phyloP scores from a whole-genome alignment of 2,888 invertebrate genomes.

The Sepioteuthis lessoniana region DNA sequence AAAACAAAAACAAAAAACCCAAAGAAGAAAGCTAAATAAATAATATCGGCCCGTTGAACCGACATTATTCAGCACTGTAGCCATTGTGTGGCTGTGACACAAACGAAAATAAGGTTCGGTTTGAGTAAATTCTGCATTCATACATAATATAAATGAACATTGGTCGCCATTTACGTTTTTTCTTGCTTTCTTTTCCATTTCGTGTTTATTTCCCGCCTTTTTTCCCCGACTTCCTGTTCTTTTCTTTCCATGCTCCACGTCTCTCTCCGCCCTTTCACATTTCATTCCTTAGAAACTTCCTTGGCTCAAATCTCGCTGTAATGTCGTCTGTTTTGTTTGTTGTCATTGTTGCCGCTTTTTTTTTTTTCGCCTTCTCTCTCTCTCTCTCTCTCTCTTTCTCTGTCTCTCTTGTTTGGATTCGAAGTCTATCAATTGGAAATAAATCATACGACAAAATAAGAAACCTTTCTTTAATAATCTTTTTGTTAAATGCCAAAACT shows the following conservation, averaged over 20 bases:
- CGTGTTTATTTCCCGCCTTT: conserved; percentile 33
- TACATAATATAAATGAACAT: conserved; percentile 33
- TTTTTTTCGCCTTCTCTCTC: too few species aligned
- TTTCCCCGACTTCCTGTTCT: not conserved
- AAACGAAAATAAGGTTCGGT: conserved; percentile 20
- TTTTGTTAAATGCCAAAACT: not conserved
- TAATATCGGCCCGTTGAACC: not conserved
- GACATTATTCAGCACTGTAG: not conserved
- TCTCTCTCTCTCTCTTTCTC: not conserved
- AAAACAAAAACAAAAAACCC: too few species aligned
- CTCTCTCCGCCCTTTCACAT: not conserved
- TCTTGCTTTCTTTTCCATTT: not conserved
- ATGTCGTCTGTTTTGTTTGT: not conserved
- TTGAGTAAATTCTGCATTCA: conserved; percentile 33
- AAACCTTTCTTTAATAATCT: not conserved
- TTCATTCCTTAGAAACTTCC: not conserved
- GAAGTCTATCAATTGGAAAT: not conserved
- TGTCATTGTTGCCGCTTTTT: not conserved
- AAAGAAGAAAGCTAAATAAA: not conserved
- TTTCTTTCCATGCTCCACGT: not conserved
- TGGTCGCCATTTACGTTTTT: not conserved
- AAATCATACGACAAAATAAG: conserved; percentile 6
- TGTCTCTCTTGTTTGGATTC: not conserved
- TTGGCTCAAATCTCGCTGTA: not conserved
- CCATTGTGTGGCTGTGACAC: not conserved